phyloP scores from a whole-genome alignment of 2,797 vertebrate species.

The Sebastiscus albofasciatus region DNA sequence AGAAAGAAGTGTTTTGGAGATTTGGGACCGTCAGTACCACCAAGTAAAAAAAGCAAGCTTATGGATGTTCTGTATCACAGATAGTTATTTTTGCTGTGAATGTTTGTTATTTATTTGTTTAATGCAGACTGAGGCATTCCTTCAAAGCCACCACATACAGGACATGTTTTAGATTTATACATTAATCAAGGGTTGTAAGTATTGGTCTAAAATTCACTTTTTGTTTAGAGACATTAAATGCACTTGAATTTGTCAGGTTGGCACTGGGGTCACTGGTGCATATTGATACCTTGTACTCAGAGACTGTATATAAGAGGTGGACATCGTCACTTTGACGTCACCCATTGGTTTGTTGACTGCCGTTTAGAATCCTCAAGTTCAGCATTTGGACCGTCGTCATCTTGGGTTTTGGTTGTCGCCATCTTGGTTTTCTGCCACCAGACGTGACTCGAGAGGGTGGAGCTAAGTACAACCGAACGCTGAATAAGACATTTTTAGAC shows the following conservation, averaged over 20 bases:
- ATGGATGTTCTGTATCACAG: background rate
- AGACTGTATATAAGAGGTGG: no score
- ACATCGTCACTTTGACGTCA: no score
- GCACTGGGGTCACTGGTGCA: background rate
- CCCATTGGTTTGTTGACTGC: no score
- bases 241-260: background rate
- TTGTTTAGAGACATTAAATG: background rate
- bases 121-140: background rate
- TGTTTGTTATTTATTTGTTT: background rate
- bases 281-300: background rate
- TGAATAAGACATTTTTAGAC: no score
- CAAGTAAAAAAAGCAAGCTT: background rate
- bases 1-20: background rate
- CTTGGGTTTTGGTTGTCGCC: no score
- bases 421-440: no score
- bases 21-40: background rate
- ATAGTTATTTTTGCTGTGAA: background rate
- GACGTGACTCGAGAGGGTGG: no score
- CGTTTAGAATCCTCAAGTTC: no score
- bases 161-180: background rate
- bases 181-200: background rate
- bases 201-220: background rate
- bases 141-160: background rate
- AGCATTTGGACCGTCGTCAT: no score
- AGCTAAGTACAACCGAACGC: no score